These are phyloP conservation scores for Nephila pilipes DNA, from an alignment of 1,140 invertebrate species.

Conservation along the genomic window DNA sequence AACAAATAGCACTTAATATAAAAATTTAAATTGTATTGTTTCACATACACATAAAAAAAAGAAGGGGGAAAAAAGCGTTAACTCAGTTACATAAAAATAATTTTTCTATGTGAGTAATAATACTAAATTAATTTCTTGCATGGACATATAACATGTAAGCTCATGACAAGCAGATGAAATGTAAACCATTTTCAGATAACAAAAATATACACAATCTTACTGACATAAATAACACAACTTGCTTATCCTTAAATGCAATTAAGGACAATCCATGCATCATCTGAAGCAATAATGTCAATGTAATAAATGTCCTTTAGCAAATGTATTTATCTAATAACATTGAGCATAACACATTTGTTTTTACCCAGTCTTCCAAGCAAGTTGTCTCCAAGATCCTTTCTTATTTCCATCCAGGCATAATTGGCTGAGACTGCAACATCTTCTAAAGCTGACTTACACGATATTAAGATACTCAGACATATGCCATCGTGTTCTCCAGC, in stretches of 20 bases:
- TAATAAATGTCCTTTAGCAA: neutral
- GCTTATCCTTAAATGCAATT: neutral
- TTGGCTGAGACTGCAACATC: conserved; percentile 90
- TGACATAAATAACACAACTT: neutral
- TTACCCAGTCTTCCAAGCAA: conserved; percentile 87
- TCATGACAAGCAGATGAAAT: conserved; percentile 28
- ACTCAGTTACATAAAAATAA: too few species aligned
- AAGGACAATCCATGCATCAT: conserved; percentile 44
- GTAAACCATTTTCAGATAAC: neutral
- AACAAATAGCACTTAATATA: too few species aligned
- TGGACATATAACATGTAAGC: conserved; percentile 29
- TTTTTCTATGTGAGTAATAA: neutral
- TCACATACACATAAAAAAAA: too few species aligned
- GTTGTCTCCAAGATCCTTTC: conserved; percentile 86
- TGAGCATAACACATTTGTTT: conserved; percentile 89
- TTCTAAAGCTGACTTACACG: conserved; percentile 91
- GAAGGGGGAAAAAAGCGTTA: too few species aligned
- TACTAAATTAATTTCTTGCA: conserved; percentile 26
- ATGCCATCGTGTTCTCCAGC: conserved; percentile 87
- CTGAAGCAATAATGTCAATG: conserved; percentile 29
- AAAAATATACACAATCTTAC: conserved; percentile 27
- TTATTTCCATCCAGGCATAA: conserved; percentile 92
- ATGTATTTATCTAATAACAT: conserved; percentile 88
- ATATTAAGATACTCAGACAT: conserved; percentile 91
- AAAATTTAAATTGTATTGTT: too few species aligned